Conservation (phyloP, 2,888 invertebrate genomes). For the Venusia cambrica region DNA sequence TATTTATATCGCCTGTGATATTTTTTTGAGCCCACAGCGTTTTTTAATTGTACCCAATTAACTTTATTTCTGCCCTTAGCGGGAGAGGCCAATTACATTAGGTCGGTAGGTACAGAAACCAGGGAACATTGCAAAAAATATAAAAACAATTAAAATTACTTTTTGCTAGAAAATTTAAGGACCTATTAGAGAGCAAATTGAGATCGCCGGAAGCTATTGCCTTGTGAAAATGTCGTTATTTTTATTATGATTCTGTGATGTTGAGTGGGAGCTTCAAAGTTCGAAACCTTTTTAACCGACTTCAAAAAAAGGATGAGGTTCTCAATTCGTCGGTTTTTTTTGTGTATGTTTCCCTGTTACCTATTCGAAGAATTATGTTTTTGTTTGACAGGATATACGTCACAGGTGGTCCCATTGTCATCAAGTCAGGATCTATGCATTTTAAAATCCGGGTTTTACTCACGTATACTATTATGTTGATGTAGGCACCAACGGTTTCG, state of each 20-base stretch:
- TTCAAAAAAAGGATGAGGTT: no score
- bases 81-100: conserved; percentile 56
- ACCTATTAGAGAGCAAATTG: conserved; percentile 25
- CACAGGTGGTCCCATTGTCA: no score
- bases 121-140: conserved; percentile 38
- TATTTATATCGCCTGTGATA: conserved; percentile 37
- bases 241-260: not conserved
- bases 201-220: conserved; percentile 22
- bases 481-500: no score
- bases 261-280: no score
- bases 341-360: no score
- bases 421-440: no score
- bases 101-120: conserved; percentile 39
- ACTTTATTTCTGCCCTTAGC: conserved; percentile 53
- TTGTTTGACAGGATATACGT: no score
- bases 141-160: conserved; percentile 43
- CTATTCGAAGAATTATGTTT: no score
- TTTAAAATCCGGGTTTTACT: no score
- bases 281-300: no score
- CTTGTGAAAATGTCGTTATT: conserved; percentile 15
- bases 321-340: no score
- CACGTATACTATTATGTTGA: no score
- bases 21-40: conserved; percentile 51
- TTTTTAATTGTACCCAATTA: conserved; percentile 69
- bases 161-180: conserved; percentile 25